Base-by-base conservation (phyloP, 2,888 invertebrate genomes). In the Amblyteles armatorius region DNA sequence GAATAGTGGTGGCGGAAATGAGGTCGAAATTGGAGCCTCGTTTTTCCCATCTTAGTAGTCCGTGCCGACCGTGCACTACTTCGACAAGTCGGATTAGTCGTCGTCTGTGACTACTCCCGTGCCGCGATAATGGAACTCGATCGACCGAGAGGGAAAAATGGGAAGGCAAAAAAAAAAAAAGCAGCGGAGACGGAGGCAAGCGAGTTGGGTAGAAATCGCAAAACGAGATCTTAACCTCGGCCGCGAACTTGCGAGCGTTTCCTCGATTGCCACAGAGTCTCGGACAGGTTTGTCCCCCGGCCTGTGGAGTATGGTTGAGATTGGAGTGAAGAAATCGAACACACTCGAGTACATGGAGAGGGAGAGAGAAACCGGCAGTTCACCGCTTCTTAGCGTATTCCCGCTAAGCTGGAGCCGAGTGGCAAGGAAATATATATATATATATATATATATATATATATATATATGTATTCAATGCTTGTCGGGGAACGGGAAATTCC, bases 151-250 rank as follows among this genome's bases (percentile, higher is more conserved):
- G 52, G 81, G 80, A 80, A 57, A 68, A 57, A 79, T 40, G 63
- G 22, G 48, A 36, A 19, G 48, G 57, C 13, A 4, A 48, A 57
- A 65, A 52, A 57, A 65, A 52, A 63, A 16, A 67, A 68, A 26
- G 33, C 19, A 22, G 48, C 44, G 67, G 48, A 5, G 29, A 44
- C 19, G 22, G 11, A 48, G 52, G 52, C 3, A 36, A 79, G 13
- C n/a, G 68, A 69, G 79, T 55, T 9, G 19, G 60, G 60, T 65
- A 74, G 67, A 83, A 85, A 83, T 79, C 67, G 65, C 72, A 48
- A 73, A 76, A 68, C 67, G 72, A 60, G 76, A 85, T 80, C 77
- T 76, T 83, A 80, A 85, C 85, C 85, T 83, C 85, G 85, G 72
- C 80, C 85, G 60, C 83, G 83, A 85, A 85, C 77, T 85, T 79